These are phyloP conservation scores for Orthosia incerta DNA, from an alignment of 2,888 invertebrate species.

Conservation along the genomic window DNA sequence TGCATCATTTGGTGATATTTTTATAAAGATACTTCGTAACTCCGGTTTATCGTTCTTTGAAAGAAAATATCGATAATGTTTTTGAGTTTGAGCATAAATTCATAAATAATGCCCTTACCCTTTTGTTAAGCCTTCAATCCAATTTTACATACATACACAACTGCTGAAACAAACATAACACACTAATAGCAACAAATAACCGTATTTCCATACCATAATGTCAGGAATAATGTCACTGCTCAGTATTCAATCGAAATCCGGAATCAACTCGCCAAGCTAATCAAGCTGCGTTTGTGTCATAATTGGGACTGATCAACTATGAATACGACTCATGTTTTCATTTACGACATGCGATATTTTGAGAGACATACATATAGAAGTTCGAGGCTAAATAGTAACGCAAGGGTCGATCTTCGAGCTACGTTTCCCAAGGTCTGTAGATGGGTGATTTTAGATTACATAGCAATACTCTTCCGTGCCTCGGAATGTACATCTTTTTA, in stretches of 20 bases:
- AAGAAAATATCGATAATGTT: too few species aligned
- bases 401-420: too few species aligned
- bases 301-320: constrained; percentile 39
- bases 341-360: constrained; percentile 27
- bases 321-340: constrained; percentile 34
- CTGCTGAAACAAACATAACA: not conserved
- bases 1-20: not conserved
- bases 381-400: too few species aligned
- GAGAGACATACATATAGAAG: not conserved
- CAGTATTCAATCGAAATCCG: constrained; percentile 33
- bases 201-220: constrained; percentile 17
- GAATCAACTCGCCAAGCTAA: constrained; percentile 36
- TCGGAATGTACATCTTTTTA: too few species aligned
- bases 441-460: too few species aligned
- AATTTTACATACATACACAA: not conserved
- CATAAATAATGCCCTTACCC: too few species aligned
- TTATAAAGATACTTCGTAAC: too few species aligned
- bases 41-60: too few species aligned
- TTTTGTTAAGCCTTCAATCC: too few species aligned
- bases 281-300: constrained; percentile 35
- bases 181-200: not conserved
- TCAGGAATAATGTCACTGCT: constrained; percentile 23
- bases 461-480: too few species aligned
- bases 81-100: too few species aligned
- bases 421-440: too few species aligned